Evolutionary conservation across 2,888 invertebrate genomes (phyloP), one percentile per base, ranked within the genome.

Genomic region (Pherbina coryleti): DNA sequence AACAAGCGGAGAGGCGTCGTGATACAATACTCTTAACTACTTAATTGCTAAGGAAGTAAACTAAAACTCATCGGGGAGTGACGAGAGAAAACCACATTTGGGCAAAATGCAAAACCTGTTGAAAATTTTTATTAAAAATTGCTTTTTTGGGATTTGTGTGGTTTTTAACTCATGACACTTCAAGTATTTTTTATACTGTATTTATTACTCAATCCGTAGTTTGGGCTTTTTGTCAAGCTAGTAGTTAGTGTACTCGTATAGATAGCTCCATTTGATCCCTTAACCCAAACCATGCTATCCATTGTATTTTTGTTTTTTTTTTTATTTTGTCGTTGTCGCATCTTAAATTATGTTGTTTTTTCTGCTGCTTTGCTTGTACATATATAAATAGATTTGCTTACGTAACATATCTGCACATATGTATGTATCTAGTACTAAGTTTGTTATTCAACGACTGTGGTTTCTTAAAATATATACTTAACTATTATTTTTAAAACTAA

Each of bases 401-500:
- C 74, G 67, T 71, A 72, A 78, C 74, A 62, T 71, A 72, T 74
- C 74, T 75, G 77, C 67, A 55, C 76, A 75, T 44, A 77, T 71
- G 34, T 73, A 76, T 69, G 62, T 79, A 78, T 70, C 14, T 28
- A 51, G 44, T 44, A 44, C 44, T 11, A 71, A 73, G 44, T 75
- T 79, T 78, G 51, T 72, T 72, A 37, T 25, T 72, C 82, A 83
- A 83, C 85, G 86, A 86, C 88, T 87, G 87, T 87, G 86, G 88
- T 87, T 85, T 86, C 85, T 86, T 83, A 83, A 83, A 80, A 85
- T 44, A 44, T 44, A n/a, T n/a, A n/a, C n/a, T n/a, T n/a, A 11
- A 85, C 85, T 86, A 86, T 85, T 87, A 84, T 82, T 84, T 83
- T 83, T 76, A 22, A 69, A 70, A 53, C 5, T 17, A 55, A 70